Conservation (phyloP, 2,888 invertebrate species). For the Xanthia icteritia region DNA sequence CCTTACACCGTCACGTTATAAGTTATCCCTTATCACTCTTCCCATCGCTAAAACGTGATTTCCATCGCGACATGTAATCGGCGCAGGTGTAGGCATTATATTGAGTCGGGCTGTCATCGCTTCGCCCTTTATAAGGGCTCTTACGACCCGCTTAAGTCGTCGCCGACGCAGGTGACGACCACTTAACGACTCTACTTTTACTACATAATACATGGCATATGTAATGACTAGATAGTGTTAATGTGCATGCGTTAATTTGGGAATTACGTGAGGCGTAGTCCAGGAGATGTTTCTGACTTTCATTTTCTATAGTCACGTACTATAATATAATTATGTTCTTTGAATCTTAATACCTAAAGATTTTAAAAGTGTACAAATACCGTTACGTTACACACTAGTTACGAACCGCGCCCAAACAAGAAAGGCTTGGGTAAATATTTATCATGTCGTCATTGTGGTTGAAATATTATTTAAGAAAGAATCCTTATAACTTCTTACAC, state of each 20-base stretch:
- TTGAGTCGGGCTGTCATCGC: constrained; percentile 74
- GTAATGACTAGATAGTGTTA: constrained; percentile 58
- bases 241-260: constrained; percentile 43
- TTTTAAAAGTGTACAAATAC: neutral
- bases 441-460: neutral
- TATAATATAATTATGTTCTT: neutral
- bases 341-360: neutral
- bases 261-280: neutral
- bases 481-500: constrained; percentile 36
- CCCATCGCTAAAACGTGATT: constrained; percentile 53
- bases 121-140: constrained; percentile 76
- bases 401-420: neutral
- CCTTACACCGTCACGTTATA: constrained; percentile 34
- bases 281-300: neutral
- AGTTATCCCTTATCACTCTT: constrained; percentile 49
- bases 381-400: neutral
- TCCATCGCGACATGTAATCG: constrained; percentile 64
- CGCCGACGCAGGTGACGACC: constrained; percentile 74
- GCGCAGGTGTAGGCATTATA: constrained; percentile 67
- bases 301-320: neutral
- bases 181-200: constrained; percentile 70
- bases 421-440: neutral
- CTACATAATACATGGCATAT: constrained; percentile 62
- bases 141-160: constrained; percentile 71
- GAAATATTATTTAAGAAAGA: constrained; percentile 7